Evolutionary conservation across 2,888 invertebrate species (phyloP).

Genomic region (Apodemia duryi): DNA sequence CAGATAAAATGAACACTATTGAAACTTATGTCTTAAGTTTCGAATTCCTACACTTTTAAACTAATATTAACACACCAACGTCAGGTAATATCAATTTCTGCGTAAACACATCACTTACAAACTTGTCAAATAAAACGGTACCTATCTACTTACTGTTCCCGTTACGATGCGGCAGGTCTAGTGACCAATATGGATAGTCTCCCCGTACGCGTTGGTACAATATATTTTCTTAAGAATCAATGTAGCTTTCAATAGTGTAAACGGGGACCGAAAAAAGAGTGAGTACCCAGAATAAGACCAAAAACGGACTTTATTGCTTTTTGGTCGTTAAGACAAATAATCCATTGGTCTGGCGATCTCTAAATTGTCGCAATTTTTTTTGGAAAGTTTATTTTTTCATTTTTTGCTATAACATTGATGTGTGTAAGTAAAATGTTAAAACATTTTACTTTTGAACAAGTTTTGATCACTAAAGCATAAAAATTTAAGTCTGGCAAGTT

Average conservation of each 20-base stretch:
- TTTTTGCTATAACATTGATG: background rate
- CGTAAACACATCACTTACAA: background rate
- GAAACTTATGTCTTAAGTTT: background rate
- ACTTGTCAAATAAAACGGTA: constrained; percentile 8
- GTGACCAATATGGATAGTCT: background rate
- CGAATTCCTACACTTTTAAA: background rate
- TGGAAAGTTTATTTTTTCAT: background rate
- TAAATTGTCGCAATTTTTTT: too few relatives aligned
- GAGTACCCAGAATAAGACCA: too few relatives aligned
- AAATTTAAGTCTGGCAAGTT: too few relatives aligned
- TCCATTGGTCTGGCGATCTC: too few relatives aligned
- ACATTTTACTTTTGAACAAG: background rate
- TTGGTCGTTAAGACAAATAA: too few relatives aligned
- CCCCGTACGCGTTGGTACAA: background rate
- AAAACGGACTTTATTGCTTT: too few relatives aligned
- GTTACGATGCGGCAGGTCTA: constrained; percentile 1
- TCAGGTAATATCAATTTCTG: background rate
- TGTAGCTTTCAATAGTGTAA: background rate
- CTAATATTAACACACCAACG: background rate
- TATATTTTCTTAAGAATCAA: background rate
- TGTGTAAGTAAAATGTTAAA: background rate
- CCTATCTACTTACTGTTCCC: background rate
- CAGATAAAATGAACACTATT: too few relatives aligned
- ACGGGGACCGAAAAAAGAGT: too few relatives aligned
- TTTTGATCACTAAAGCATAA: background rate